Percentiles rank a stretch among this genome's conserved stretches.
phyloP scores from a whole-genome alignment of 1,140 invertebrate genomes.

The Drosophila melanica region DNA sequence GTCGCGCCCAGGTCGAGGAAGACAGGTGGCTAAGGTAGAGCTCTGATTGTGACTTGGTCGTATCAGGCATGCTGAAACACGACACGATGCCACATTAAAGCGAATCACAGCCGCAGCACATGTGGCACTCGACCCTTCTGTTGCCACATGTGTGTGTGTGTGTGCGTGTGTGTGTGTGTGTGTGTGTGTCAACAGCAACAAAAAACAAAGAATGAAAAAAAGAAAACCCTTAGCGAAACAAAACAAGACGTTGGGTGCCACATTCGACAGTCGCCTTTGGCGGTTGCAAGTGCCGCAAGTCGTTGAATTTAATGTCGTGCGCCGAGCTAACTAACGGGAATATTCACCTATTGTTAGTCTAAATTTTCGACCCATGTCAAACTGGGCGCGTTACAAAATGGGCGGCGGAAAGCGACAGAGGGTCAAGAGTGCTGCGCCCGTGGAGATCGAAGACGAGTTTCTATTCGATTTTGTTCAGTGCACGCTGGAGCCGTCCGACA shows the following conservation, averaged over 20 bases:
- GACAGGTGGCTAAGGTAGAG: neutral
- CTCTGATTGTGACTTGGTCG: neutral
- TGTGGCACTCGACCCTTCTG: constrained; percentile 33
- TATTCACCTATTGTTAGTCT: neutral
- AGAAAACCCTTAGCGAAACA: constrained; percentile 32
- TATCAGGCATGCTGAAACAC: constrained; percentile 43
- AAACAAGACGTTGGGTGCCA: constrained; percentile 60
- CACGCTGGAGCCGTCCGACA: constrained; percentile 68
- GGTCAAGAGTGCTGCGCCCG: constrained; percentile 32
- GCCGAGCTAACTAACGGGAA: neutral
- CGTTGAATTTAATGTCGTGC: constrained; percentile 21
- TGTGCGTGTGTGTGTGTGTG: constrained; percentile 26
- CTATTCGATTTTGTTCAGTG: constrained; percentile 79
- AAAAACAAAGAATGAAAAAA: constrained; percentile 3
- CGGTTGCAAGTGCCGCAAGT: constrained; percentile 65
- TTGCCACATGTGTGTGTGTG: constrained; percentile 38
- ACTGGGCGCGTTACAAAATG: constrained; percentile 34
- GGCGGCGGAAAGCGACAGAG: constrained; percentile 20
- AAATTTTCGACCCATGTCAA: constrained; percentile 7
- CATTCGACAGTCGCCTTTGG: constrained; percentile 67
- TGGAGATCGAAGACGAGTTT: constrained; percentile 61
- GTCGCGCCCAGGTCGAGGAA: constrained; percentile 3
- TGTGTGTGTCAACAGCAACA: constrained; percentile 31
- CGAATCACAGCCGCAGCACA: constrained; percentile 41
- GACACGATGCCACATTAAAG: constrained; percentile 52